Conservation (phyloP, 2,113 vertebrate genomes). For the Mobula hypostoma region DNA sequence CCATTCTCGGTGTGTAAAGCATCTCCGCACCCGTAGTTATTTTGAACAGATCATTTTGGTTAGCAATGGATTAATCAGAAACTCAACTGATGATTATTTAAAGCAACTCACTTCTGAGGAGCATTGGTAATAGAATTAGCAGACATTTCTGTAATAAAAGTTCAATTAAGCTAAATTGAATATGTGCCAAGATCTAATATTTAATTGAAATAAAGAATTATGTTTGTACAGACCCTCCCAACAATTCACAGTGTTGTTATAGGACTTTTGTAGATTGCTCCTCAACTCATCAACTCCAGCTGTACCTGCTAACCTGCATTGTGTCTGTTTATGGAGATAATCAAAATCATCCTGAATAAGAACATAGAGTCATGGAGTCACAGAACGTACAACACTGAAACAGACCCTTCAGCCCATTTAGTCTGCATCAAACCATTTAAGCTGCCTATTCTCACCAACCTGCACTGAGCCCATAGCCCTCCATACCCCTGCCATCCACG, state of each 20-base stretch:
- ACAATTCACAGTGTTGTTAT: background rate
- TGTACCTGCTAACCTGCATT: background rate
- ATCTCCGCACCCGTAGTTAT: background rate
- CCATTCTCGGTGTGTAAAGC: background rate
- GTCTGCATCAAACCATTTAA: no score
- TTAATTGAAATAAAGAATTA: background rate
- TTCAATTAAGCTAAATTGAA: background rate
- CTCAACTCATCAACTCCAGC: background rate
- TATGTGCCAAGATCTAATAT: background rate
- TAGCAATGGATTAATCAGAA: background rate
- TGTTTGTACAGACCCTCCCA: background rate
- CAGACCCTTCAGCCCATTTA: no score
- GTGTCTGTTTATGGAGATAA: background rate
- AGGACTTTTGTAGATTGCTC: background rate
- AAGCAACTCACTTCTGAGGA: background rate
- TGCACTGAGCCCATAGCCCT: no score
- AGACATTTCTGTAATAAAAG: slow-evolving; percentile 2
- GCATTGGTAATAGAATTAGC: background rate
- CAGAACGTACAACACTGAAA: no score
- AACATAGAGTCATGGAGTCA: no score
- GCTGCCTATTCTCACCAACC: no score
- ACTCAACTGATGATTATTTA: background rate
- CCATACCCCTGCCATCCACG: no score
- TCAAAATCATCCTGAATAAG: background rate
- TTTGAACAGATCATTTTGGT: slow-evolving; percentile 3